These are phyloP conservation scores for Tachypleus tridentatus DNA, from an alignment of 1,140 invertebrate genomes.

Conservation along the genomic window DNA sequence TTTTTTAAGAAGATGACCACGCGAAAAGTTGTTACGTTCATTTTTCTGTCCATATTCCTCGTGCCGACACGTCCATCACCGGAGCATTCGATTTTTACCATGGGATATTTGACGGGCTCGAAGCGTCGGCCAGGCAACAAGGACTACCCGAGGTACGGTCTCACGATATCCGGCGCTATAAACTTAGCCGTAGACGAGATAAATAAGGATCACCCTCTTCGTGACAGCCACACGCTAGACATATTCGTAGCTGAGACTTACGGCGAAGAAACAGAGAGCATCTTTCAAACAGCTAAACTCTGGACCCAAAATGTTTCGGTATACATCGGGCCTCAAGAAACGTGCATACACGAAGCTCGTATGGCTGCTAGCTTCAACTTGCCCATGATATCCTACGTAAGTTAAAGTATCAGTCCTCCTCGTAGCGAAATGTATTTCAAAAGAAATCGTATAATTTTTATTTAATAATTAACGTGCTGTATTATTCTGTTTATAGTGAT, in stretches of 20 bases:
- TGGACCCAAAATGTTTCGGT: conserved; percentile 76
- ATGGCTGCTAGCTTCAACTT: conserved; percentile 93
- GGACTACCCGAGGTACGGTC: conserved; percentile 60
- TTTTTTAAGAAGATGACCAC: too few species aligned
- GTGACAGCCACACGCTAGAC: conserved; percentile 42
- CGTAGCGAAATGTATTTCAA: not conserved
- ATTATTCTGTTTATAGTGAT: too few species aligned
- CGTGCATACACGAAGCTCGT: conserved; percentile 82
- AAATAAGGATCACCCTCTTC: conserved; percentile 30
- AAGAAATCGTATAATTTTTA: too few species aligned
- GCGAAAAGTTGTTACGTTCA: too few species aligned
- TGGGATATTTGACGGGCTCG: conserved; percentile 47
- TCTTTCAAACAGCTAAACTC: conserved; percentile 66
- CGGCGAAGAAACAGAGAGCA: conserved; percentile 74
- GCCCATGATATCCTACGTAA: conserved; percentile 54
- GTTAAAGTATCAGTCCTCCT: conserved; percentile 27
- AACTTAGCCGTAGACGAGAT: conserved; percentile 50
- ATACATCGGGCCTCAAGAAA: conserved; percentile 90
- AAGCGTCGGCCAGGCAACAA: conserved; percentile 56
- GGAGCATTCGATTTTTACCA: conserved; percentile 20
- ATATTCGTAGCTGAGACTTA: conserved; percentile 84
- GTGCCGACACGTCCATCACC: too few species aligned
- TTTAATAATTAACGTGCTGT: too few species aligned
- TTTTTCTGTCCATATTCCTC: too few species aligned
- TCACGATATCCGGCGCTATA: conserved; percentile 66